These are phyloP conservation scores for Ceyx margarethae DNA, from an alignment of 2,113 vertebrate species.

Conservation along the genomic window DNA sequence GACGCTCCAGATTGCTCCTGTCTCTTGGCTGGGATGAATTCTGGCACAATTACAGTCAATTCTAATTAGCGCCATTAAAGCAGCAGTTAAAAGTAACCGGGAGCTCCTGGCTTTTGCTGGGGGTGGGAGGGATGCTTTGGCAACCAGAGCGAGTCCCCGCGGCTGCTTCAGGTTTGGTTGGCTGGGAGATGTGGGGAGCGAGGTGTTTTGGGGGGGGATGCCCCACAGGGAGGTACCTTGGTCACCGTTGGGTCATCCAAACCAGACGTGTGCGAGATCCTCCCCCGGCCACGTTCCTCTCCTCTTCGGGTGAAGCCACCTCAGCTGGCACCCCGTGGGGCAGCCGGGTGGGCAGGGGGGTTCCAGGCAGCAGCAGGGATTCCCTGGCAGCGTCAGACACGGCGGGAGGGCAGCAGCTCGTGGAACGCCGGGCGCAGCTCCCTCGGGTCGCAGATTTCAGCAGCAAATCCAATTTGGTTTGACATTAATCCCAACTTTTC, in stretches of 20 bases:
- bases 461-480: slow-evolving; percentile 38
- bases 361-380: not conserved
- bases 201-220: rapidly evolving
- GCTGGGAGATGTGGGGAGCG: not conserved
- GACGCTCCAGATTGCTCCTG: not conserved
- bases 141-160: not conserved
- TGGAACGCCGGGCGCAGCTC: rapidly evolving
- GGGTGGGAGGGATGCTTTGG: not conserved
- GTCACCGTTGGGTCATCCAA: not conserved
- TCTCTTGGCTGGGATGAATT: not conserved
- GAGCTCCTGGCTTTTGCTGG: not conserved
- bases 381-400: rapidly evolving
- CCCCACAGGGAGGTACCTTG: not conserved
- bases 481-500: slow-evolving; percentile 23
- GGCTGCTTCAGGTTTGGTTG: not conserved
- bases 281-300: not conserved
- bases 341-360: rapidly evolving
- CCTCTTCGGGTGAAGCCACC: rapidly evolving
- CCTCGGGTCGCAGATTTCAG: not conserved
- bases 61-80: not conserved
- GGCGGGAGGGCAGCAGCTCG: not conserved
- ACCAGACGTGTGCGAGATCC: rapidly evolving
- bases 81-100: not conserved
- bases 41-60: not conserved
- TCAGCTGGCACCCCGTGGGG: rapidly evolving